These are phyloP conservation scores for Platypus cylindrus DNA, from an alignment of 2,888 invertebrate species.

Conservation along the genomic window DNA sequence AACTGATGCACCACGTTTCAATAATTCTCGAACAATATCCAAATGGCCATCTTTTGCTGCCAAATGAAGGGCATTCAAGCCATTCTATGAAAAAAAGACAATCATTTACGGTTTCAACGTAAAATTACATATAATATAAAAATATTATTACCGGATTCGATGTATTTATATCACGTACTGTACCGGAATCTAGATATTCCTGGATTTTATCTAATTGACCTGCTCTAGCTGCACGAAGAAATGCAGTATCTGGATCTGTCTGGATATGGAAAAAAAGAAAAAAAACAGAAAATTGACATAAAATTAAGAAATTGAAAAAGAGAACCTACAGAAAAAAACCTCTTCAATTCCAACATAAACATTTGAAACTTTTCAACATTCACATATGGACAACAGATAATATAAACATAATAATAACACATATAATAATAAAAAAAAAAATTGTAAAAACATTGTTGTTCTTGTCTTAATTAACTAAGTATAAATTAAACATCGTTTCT, in stretches of 20 bases:
- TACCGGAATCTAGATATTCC: conserved; percentile 76
- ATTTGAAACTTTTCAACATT: too few relatives aligned
- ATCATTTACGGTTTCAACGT: background rate
- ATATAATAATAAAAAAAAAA: too few relatives aligned
- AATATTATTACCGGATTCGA: conserved; percentile 95
- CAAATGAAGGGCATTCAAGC: conserved; percentile 91
- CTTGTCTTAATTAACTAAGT: background rate
- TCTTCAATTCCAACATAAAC: too few relatives aligned
- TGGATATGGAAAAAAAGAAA: conserved; percentile 37
- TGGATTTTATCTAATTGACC: conserved; percentile 92
- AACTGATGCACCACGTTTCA: conserved; percentile 81
- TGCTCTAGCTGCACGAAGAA: conserved; percentile 91
- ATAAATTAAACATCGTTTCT: too few relatives aligned
- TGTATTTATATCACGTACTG: conserved; percentile 92
- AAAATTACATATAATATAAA: background rate
- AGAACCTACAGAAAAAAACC: too few relatives aligned
- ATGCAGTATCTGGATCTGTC: conserved; percentile 94
- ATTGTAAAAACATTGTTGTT: background rate
- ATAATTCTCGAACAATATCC: conserved; percentile 80
- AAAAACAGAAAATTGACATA: too few relatives aligned
- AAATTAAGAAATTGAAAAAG: too few relatives aligned
- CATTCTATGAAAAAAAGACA: conserved; percentile 69
- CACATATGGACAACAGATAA: too few relatives aligned
- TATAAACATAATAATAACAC: too few relatives aligned
- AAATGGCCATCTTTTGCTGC: conserved; percentile 97